Base-by-base conservation (phyloP, 2,888 invertebrate species). In the Ornithoptera alexandrae region DNA sequence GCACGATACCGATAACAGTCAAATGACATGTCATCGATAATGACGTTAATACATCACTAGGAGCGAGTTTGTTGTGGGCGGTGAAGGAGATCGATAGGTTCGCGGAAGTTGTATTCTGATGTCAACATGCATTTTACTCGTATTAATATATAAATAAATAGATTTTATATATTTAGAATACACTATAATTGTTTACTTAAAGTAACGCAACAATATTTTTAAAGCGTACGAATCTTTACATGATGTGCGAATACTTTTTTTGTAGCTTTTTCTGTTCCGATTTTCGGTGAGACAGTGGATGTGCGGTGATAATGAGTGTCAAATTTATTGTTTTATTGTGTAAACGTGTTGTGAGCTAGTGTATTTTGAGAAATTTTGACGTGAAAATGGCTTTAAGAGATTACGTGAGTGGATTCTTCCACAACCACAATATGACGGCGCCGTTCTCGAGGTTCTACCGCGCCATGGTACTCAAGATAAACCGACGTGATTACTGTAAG, bases 231-330 rank as follows among this genome's bases (percentile, higher is more conserved):
- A 66, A 58, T 67, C 24, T 63, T 59, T 63, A 63, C 65, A 65
- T 73, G 71, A 79, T 79, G 79, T 73, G 71, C 62, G 72, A 72
- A 65, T 68, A 61, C 66, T 53, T 71, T 61, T 62, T 36, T 61
- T 57, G 63, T 67, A 64, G 65, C 59, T 71, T 72, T 76, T 74
- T 78, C 72, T 72, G 60, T 72, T 78, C 76, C 73, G 71, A 71
- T 70, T 72, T 74, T 77, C 74, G 71, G 68, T 71, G 73, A 76
- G 68, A 74, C 46, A 3, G 46, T 72, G 75, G 78, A 76, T 83
- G 75, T 74, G 78, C 80, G 84, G 90, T 90, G 89, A 91, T 91
- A 89, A 91, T 91, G 88, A 88, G 91, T 91, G 91, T 91, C 91
- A 91, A 91, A 91, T 88, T 82, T 89, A 87, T 86, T 84, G 83